These are phyloP conservation scores for Macrobrachium rosenbergii DNA, from an alignment of 1,140 invertebrate species.

Conservation along the genomic window DNA sequence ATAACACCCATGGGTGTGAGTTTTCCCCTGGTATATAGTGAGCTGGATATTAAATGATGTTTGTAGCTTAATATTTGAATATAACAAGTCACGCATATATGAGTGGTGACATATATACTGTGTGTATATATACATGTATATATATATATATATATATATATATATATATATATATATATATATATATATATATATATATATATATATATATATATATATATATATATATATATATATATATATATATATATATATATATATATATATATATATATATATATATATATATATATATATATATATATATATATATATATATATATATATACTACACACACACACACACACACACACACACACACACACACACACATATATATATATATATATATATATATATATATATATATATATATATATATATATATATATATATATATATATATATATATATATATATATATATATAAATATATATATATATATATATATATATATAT, in stretches of 20 bases:
- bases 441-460: background rate
- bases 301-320: slow-evolving; percentile 3
- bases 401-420: slow-evolving; percentile 10
- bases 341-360: background rate
- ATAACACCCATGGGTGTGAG: no score
- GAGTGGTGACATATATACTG: no score
- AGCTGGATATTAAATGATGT: no score
- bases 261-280: slow-evolving; percentile 17
- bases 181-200: no score
- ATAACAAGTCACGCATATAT: no score
- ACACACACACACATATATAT: background rate
- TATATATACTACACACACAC: background rate
- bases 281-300: slow-evolving; percentile 9
- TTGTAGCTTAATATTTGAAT: no score
- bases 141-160: no score
- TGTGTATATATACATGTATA: no score
- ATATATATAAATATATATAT: background rate
- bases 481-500: slow-evolving; percentile 30
- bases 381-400: slow-evolving; percentile 24
- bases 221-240: background rate
- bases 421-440: slow-evolving; percentile 18
- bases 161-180: no score
- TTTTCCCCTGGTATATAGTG: no score
- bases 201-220: no score
- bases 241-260: slow-evolving; percentile 27